Percentiles rank a stretch among this genome's conserved stretches.
Conservation (phyloP, 2,888 invertebrate genomes). For the Lepidocyrtoides sp. region DNA sequence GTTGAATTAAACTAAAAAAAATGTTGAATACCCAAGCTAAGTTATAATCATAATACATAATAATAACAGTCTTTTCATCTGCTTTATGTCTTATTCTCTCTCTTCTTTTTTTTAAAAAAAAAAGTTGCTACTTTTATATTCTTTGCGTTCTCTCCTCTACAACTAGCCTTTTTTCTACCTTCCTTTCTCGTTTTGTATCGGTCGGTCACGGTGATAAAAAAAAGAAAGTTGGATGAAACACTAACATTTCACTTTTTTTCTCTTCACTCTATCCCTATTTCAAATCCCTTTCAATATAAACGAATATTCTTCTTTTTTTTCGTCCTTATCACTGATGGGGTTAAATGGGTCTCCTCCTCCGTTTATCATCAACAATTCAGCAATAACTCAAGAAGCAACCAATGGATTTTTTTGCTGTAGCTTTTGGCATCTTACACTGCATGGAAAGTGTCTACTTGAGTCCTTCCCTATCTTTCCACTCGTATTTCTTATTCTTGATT, state of each 20-base stretch:
- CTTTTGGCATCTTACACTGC: slow-evolving; percentile 55
- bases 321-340: slow-evolving; percentile 17
- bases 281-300: slow-evolving; percentile 8
- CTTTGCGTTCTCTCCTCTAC: not conserved
- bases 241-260: not conserved
- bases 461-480: slow-evolving; percentile 2
- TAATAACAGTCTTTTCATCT: slow-evolving; percentile 53
- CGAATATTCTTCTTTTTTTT: not conserved
- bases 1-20: slow-evolving; percentile 45
- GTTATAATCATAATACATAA: slow-evolving; percentile 59
- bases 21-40: slow-evolving; percentile 10
- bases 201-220: not conserved
- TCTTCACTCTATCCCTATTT: not conserved
- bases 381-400: slow-evolving; percentile 44
- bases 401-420: slow-evolving; percentile 54
- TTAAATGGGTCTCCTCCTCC: slow-evolving; percentile 50
- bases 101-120: slow-evolving; percentile 15
- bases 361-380: slow-evolving; percentile 51
- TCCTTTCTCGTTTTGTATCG: not conserved
- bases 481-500: slow-evolving; percentile 6
- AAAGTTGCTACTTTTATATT: slow-evolving; percentile 5
- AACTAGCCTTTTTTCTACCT: no score
- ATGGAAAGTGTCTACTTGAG: slow-evolving; percentile 71
- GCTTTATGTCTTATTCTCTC: no score
- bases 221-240: slow-evolving; percentile 3